These are phyloP conservation scores for Tetragnatha montana DNA, from an alignment of 2,888 invertebrate species.

Conservation along the genomic window DNA sequence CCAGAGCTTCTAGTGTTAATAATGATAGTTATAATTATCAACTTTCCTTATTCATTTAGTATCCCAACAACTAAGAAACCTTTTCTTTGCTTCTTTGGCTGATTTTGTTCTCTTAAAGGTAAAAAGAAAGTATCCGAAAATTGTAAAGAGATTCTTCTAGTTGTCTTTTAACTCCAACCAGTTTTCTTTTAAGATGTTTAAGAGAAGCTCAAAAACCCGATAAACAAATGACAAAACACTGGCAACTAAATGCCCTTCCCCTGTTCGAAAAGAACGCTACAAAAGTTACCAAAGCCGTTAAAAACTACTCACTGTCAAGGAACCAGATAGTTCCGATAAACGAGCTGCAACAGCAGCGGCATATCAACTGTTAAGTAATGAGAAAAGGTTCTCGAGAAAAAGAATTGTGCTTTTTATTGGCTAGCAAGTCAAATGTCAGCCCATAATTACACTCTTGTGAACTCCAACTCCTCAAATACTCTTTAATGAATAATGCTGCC, in stretches of 20 bases:
- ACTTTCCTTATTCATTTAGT: too few species aligned
- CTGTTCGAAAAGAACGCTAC: not conserved
- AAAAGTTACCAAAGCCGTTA: not conserved
- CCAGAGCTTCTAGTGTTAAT: too few species aligned
- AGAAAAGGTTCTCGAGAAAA: constrained; percentile 1
- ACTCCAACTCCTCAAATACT: not conserved
- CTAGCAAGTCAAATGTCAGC: constrained; percentile 17
- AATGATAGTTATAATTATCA: too few species aligned
- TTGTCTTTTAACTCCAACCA: not conserved
- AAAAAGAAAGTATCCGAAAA: too few species aligned
- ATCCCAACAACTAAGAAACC: too few species aligned
- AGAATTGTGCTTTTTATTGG: constrained; percentile 6
- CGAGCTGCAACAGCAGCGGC: not conserved
- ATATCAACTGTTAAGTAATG: not conserved
- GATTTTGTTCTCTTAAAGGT: too few species aligned
- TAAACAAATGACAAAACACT: not conserved
- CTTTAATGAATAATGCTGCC: constrained; percentile 17
- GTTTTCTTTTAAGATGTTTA: not conserved
- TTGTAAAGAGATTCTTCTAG: too few species aligned
- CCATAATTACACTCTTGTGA: not conserved
- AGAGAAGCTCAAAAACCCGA: not conserved
- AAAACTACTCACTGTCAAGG: not conserved
- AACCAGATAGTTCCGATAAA: not conserved
- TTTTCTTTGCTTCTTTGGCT: too few species aligned
- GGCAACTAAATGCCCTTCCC: not conserved